A percentile compares a stretch with the other conserved stretches of the same genome.
These are phyloP conservation scores for Bugulina stolonifera DNA, from an alignment of 2,888 invertebrate genomes.

Conservation along the genomic window DNA sequence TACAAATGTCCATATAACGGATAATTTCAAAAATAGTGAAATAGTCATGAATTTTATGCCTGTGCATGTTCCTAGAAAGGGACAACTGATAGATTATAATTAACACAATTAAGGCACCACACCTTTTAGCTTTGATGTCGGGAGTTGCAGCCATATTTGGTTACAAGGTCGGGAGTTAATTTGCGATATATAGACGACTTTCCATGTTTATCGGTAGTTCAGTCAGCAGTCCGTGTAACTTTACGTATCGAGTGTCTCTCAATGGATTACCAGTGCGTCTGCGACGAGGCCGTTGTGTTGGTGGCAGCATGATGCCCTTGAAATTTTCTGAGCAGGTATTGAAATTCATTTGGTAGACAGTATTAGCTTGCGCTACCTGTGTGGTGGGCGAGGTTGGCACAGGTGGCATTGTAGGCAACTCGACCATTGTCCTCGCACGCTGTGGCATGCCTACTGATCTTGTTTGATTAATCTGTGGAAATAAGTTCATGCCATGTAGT, in stretches of 20 bases:
- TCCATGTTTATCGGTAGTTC: neutral
- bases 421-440: neutral
- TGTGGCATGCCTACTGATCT: neutral
- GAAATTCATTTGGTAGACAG: neutral
- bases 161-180: too few relatives aligned
- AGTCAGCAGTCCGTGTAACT: slow-evolving; percentile 4
- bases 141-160: too few relatives aligned
- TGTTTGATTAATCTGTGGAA: slow-evolving; percentile 9
- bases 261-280: neutral
- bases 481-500: neutral
- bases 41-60: too few relatives aligned
- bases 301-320: neutral
- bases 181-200: slow-evolving; percentile 3
- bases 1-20: too few relatives aligned
- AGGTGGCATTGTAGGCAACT: neutral
- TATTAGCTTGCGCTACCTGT: neutral
- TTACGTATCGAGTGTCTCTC: slow-evolving; percentile 20
- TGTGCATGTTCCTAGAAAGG: too few relatives aligned
- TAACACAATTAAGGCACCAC: too few relatives aligned
- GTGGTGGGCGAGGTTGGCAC: neutral
- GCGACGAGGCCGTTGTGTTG: neutral
- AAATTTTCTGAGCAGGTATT: neutral
- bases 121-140: too few relatives aligned
- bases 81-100: too few relatives aligned
- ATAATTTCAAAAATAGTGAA: too few relatives aligned